Evolutionary conservation across 2,888 invertebrate genomes (phyloP), one percentile per base, ranked within the genome.

Genomic region (Psococerastis gibbosa): DNA sequence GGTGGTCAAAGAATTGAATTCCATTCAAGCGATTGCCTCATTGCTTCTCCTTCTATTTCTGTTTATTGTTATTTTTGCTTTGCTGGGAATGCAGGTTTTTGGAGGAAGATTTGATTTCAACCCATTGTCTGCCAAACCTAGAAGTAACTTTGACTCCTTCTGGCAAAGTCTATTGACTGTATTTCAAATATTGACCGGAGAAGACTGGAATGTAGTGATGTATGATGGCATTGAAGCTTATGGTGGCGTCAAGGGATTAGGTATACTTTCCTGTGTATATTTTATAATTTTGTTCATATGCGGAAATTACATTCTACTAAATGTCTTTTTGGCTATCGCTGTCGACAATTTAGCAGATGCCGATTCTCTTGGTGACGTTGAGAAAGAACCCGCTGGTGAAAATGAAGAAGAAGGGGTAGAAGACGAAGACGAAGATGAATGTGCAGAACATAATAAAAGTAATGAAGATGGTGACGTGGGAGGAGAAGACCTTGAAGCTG

Each of bases 141-240:
- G 97, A 31, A 82, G 82, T 57, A 99, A 99, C 68, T 99, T 99
- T 60, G 98, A 99, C 64, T 88, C 91, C 55, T 98, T 99, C 64
- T 92, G 91, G 82, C 95, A 98, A 63, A 88, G 95, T 53, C 65
- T 99, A 57, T 71, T 99, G 49, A 98, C 98, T 18, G 98, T 99
- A 34, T 58, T 63, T 4, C 59, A 98, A 95, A 98, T 98, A 57
- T 68, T 99, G 54, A 99, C 98, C 9, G 98, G 98, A 60, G 98
- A 99, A 65, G 98, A 99, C 64, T 99, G 98, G 98, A 99, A 99
- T 63, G 80, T 77, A 6, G 97, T 98, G n/a, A 99, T 99, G 98
- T 99, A 99, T 60, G 78, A 85, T 55, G 98, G 98, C 15, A 98
- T 99, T 54, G 76, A 78, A 54, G 94, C 98, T 1, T 97, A 91